These are phyloP conservation scores for Sturnus vulgaris DNA, from an alignment of 2,113 vertebrate genomes.

Conservation along the genomic window DNA sequence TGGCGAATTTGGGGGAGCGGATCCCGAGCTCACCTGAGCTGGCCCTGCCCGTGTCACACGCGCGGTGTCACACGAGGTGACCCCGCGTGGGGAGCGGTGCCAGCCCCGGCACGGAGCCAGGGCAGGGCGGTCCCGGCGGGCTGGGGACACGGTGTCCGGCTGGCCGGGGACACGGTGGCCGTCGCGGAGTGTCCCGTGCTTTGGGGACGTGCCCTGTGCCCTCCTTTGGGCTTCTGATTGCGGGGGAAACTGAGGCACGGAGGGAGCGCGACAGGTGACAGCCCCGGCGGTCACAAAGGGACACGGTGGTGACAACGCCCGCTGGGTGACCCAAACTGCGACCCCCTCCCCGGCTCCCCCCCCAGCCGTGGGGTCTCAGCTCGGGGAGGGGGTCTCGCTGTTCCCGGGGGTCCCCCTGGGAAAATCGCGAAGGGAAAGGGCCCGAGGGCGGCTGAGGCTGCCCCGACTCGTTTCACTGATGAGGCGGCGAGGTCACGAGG, in stretches of 20 bases:
- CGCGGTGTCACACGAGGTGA: background rate
- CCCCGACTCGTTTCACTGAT: background rate
- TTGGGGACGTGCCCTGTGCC: background rate
- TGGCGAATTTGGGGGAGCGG: no score
- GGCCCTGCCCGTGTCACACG: background rate
- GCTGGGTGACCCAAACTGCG: no score
- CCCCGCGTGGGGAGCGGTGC: background rate
- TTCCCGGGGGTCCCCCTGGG: background rate
- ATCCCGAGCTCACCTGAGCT: no score
- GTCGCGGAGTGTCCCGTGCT: accelerated
- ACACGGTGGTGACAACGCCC: background rate
- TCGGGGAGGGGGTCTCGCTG: no score
- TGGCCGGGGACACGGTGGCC: background rate
- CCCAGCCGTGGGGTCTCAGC: no score
- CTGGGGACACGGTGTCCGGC: no score
- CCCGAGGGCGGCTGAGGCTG: background rate
- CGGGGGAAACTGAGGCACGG: background rate
- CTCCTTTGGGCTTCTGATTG: no score
- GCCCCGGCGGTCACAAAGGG: background rate
- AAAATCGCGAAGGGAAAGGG: background rate
- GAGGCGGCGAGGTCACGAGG: background rate
- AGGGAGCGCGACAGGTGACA: no score
- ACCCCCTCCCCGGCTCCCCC: no score
- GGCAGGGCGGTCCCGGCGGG: no score
- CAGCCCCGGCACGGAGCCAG: background rate